Base-by-base conservation (phyloP, 2,797 vertebrate species). In the Podargus strigoides region DNA sequence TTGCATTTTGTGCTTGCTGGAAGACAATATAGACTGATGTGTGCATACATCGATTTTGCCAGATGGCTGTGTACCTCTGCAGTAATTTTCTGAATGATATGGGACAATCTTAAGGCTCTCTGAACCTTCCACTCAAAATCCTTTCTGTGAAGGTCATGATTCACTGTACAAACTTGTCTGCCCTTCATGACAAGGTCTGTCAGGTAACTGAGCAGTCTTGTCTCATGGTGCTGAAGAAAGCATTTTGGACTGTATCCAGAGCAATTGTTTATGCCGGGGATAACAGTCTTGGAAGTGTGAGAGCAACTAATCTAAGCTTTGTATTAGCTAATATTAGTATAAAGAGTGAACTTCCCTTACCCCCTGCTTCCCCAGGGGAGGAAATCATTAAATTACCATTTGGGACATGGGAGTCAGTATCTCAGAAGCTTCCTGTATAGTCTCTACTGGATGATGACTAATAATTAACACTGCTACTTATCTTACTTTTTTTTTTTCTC, bases 191-290 rank as follows among this genome's bases (percentile, higher is more conserved):
- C 5, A 0, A 70, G 30, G 44, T 78, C 21, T 75, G 50, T 69
- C 24, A 22, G 0, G 0, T 30, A 62, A n/a, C 30, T 62, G 36
- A 76, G 28, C 36, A 36, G 7, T 62, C 4, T 52, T 6, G 23
- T 62, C n/a, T 13, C 0, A 0, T 3, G 0, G 7, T 47, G 42
- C 62, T 20, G 28, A 30, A 66, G 89, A 59, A 15, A 78, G 12
- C 1, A 7, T 46, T 76, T 39, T 89, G 55, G 50, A 30, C 15
- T 60, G 11, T 56, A 32, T 72, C 73, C 53, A 78, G 32, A 60
- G 28, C 21, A 30, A 3, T 69, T 62, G 53, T 82, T 94, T 67
- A 58, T 58, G 55, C 42, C 69, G 19, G 75, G 8, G 39, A 42
- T 78, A 72, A 85, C 50, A 82, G 50, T 58, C 41, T 80, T 80